These are phyloP conservation scores for Callionymus lyra DNA, from an alignment of 2,113 vertebrate species.

Conservation along the genomic window DNA sequence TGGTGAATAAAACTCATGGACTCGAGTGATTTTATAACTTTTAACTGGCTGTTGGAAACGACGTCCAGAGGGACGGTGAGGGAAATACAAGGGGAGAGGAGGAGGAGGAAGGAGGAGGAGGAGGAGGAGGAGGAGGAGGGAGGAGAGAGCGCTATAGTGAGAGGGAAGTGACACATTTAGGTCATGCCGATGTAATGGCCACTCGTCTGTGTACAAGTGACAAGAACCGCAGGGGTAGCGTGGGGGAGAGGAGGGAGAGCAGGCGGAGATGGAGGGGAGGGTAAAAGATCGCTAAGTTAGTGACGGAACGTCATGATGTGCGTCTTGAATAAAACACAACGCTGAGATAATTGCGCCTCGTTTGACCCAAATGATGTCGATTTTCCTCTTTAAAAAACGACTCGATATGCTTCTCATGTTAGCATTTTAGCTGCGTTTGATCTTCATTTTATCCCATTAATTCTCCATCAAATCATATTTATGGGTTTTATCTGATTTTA, in stretches of 20 bases:
- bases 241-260: constrained; percentile 24
- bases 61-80: constrained; percentile 32
- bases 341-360: too few relatives aligned
- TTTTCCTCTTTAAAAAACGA: too few relatives aligned
- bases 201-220: constrained; percentile 73
- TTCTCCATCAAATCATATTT: too few relatives aligned
- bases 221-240: constrained; percentile 60
- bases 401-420: too few relatives aligned
- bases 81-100: constrained; percentile 18
- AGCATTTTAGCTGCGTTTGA: too few relatives aligned
- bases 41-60: constrained; percentile 4
- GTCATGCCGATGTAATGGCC: constrained; percentile 70
- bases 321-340: too few relatives aligned
- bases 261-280: constrained; percentile 14
- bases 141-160: constrained; percentile 25
- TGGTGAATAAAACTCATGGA: too few relatives aligned
- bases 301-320: constrained; percentile 12
- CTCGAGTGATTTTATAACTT: constrained; percentile 4
- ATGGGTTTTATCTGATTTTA: too few relatives aligned
- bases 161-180: constrained; percentile 71
- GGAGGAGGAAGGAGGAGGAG: constrained; percentile 22
- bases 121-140: constrained; percentile 23
- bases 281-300: constrained; percentile 52
- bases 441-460: too few relatives aligned
- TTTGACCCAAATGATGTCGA: too few relatives aligned